Conservation (phyloP, 2,113 vertebrate species). For the Silurus meridionalis region DNA sequence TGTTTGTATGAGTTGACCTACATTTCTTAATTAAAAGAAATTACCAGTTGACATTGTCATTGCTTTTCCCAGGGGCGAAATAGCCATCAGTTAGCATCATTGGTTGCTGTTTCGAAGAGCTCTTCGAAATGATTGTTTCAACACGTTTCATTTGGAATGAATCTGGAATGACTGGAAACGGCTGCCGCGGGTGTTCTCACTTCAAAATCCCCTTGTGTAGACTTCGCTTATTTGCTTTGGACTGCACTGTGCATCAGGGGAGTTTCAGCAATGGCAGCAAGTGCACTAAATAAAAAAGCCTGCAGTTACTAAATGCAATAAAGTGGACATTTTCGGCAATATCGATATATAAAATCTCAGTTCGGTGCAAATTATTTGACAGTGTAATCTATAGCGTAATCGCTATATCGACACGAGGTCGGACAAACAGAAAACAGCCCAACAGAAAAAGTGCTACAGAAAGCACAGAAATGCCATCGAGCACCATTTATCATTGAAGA, state of each 20-base stretch:
- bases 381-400: constrained; percentile 1
- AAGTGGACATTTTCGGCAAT: constrained; percentile 15
- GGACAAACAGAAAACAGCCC: background rate
- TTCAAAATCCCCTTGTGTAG: constrained; percentile 16
- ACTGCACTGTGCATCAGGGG: constrained; percentile 15
- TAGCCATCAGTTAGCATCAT: background rate
- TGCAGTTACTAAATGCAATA: constrained; percentile 24
- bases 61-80: background rate
- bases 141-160: background rate
- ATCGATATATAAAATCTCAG: constrained; percentile 24
- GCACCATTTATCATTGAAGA: background rate
- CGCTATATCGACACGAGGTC: background rate
- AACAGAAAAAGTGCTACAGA: background rate
- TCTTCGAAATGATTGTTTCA: background rate
- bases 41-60: background rate
- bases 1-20: background rate
- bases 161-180: background rate
- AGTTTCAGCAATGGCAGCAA: background rate
- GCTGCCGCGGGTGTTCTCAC: background rate
- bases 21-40: background rate
- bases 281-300: constrained; percentile 33
- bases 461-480: background rate
- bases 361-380: constrained; percentile 31
- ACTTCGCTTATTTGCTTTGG: constrained; percentile 17
- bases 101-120: background rate